Evolutionary conservation across 1,140 invertebrate species (phyloP).

Genomic region (Achroia grisella): DNA sequence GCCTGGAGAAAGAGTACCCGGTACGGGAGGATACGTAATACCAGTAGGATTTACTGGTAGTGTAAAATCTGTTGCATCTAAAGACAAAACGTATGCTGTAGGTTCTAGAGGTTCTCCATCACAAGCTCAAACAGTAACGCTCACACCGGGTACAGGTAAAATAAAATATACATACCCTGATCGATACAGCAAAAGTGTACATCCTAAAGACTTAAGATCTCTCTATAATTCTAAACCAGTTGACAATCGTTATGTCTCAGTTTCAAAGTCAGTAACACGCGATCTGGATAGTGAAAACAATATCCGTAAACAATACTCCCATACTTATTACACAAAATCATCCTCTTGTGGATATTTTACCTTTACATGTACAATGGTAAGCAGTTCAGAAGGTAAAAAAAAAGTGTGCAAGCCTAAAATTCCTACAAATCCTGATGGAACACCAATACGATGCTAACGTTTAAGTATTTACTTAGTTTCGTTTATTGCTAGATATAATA

Average conservation of each 20-base stretch:
- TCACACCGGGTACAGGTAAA: slow-evolving; percentile 74
- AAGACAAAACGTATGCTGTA: slow-evolving; percentile 74
- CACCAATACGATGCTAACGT: slow-evolving; percentile 61
- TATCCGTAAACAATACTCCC: slow-evolving; percentile 78
- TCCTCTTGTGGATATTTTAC: slow-evolving; percentile 90
- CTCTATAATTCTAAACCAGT: slow-evolving; percentile 42
- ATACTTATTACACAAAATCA: slow-evolving; percentile 88
- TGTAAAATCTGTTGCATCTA: slow-evolving; percentile 76
- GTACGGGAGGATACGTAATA: slow-evolving; percentile 77
- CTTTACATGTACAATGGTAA: slow-evolving; percentile 86
- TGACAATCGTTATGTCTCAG: slow-evolving; percentile 77
- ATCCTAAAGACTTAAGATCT: slow-evolving; percentile 58
- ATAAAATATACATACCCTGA: slow-evolving; percentile 58
- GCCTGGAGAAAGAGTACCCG: slow-evolving; percentile 77
- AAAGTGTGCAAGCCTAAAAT: slow-evolving; percentile 86
- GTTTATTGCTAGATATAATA: slow-evolving; percentile 1
- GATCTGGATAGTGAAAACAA: slow-evolving; percentile 75
- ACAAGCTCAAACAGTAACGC: slow-evolving; percentile 78
- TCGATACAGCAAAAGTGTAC: slow-evolving; percentile 53
- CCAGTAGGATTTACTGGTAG: slow-evolving; percentile 80
- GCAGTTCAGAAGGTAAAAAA: slow-evolving; percentile 82
- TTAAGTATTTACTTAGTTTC: neutral
- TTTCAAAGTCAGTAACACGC: slow-evolving; percentile 85
- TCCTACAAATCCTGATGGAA: slow-evolving; percentile 64
- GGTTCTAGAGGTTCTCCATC: slow-evolving; percentile 74